Evolutionary conservation across 1,140 invertebrate genomes (phyloP).

Genomic region (Aphis gossypii): DNA sequence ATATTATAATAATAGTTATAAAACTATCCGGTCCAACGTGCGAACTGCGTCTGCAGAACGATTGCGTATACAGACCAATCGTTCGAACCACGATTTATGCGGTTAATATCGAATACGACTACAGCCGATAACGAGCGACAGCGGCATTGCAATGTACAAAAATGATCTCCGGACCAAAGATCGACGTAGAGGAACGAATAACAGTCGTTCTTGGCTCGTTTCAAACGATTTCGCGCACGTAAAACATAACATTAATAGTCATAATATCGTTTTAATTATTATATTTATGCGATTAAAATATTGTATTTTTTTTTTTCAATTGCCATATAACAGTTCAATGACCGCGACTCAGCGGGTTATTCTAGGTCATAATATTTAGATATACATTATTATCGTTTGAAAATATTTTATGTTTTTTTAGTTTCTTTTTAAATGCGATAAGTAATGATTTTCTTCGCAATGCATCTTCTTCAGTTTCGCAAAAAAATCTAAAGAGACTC

Average conservation of each 20-base stretch:
- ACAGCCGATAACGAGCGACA: not conserved
- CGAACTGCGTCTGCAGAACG: not conserved
- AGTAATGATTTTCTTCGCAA: too few species aligned
- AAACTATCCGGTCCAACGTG: not conserved
- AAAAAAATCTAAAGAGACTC: too few species aligned
- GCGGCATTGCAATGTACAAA: not conserved
- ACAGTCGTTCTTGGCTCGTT: not conserved
- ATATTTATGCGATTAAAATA: not conserved
- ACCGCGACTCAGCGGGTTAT: not conserved
- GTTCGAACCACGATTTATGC: not conserved
- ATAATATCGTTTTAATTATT: not conserved
- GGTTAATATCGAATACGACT: not conserved
- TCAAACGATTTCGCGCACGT: not conserved
- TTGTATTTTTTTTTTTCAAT: not conserved
- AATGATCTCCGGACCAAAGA: constrained; percentile 4
- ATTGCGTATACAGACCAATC: not conserved
- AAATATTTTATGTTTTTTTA: not conserved
- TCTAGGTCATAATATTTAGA: not conserved
- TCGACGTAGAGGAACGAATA: not conserved
- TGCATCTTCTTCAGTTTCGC: too few species aligned
- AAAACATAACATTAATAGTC: not conserved
- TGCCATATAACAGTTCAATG: not conserved
- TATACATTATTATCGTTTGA: not conserved
- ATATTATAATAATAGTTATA: not conserved
- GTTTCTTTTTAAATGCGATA: too few species aligned